phyloP scores from a whole-genome alignment of 2,888 invertebrate species.

The Nephrotoma appendiculata region DNA sequence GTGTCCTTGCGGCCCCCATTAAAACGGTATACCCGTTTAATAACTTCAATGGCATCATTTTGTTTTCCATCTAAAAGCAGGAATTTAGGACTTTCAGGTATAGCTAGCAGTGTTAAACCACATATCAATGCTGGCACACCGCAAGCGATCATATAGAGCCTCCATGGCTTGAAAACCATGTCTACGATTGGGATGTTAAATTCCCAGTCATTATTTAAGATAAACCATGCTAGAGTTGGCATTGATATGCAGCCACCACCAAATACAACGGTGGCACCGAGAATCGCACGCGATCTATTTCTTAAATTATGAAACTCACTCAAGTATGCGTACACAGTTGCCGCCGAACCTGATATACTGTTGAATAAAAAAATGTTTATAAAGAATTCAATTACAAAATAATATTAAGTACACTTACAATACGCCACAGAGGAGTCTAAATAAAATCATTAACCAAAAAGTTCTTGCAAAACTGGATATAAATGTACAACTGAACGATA shows the following conservation, averaged over 20 bases:
- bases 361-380: background rate
- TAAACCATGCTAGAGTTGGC: constrained; percentile 25
- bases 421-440: constrained; percentile 37
- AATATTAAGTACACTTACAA: constrained; percentile 27
- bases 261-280: constrained; percentile 26
- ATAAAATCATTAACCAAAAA: constrained; percentile 35
- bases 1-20: constrained; percentile 20
- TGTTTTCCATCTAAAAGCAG: constrained; percentile 20
- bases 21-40: constrained; percentile 19
- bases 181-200: constrained; percentile 19
- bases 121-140: constrained; percentile 24
- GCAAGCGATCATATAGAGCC: constrained; percentile 24
- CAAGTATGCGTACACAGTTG: constrained; percentile 36
- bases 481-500: constrained; percentile 34
- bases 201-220: constrained; percentile 25
- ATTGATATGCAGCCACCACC: constrained; percentile 25
- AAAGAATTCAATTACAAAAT: background rate
- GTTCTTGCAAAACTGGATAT: constrained; percentile 34
- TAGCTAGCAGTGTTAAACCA: constrained; percentile 20
- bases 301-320: constrained; percentile 37
- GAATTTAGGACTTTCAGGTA: constrained; percentile 30
- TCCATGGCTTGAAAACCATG: constrained; percentile 25
- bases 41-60: constrained; percentile 19
- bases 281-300: constrained; percentile 32
- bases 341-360: constrained; percentile 33